Evolutionary conservation across 2,888 invertebrate genomes (phyloP), one percentile per base, ranked within the genome.

Genomic region (Scrobipalpa atriplicella): DNA sequence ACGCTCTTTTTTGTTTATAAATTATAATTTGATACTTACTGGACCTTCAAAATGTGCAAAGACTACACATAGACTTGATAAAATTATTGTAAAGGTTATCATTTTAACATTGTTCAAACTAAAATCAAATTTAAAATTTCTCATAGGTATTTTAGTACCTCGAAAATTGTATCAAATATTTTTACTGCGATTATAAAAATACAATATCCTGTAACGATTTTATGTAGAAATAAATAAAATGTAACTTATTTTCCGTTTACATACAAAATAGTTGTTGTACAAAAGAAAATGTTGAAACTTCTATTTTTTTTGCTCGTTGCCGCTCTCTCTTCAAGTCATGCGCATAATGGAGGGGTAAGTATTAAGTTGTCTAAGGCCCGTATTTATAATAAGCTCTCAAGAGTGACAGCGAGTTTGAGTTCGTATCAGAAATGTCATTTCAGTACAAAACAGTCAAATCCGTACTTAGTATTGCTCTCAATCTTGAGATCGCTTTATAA

Each of bases 11-110:
- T n/a, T n/a, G n/a, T 29, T 29, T 29, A 29, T 29, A 29, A 29
- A 29, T 29, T 5, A 29, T 29, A 29, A 3, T 29, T 29, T 29
- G 2, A 47, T 56, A 56, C 73, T 77, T 64, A 80, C 81, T 70
- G 68, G 68, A 3, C 67, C 71, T 66, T 73, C 66, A 64, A 72
- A 68, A 51, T 74, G 69, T 10, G 70, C 71, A 47, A 74, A 67
- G 13, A 71, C 71, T 5, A 67, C 62, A 64, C 72, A 68, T 63
- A 73, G 65, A 36, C 54, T 56, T 21, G 54, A 56, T 21, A 56
- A 56, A 13, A 56, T 19, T 56, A 56, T 13, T 10, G 13, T 56
- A 21, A 3, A 21, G 21, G 54, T 29, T 56, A 21, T 56, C 54
- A 56, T 56, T 56, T 56, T 56, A 21, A 56, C 54, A 56, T 56